Conservation (phyloP, 2,797 vertebrate species). For the Anguilla marmorata region DNA sequence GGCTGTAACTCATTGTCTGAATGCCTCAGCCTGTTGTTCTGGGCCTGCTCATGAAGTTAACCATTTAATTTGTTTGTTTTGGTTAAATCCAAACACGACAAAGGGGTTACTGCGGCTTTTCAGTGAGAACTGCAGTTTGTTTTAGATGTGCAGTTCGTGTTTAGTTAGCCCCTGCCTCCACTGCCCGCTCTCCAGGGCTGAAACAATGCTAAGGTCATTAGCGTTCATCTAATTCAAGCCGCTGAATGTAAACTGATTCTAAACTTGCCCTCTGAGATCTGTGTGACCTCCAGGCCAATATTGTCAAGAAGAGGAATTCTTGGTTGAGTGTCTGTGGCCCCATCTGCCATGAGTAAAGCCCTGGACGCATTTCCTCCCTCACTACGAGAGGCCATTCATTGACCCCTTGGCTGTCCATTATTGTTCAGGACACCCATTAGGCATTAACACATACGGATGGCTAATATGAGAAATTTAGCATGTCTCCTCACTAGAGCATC, state of each 20-base stretch:
- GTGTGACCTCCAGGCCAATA: conserved; percentile 13
- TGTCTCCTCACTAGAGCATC: neutral
- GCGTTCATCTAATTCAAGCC: neutral
- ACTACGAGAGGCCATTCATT: neutral
- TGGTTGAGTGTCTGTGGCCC: conserved; percentile 11
- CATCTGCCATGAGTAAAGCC: neutral
- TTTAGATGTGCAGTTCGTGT: neutral
- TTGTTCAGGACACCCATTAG: neutral
- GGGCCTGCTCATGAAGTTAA: neutral
- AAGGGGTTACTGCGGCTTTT: neutral
- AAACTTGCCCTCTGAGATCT: neutral
- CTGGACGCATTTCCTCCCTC: neutral
- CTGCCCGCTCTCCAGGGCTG: neutral
- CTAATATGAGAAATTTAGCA: neutral
- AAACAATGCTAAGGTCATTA: neutral
- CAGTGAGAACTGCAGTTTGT: neutral
- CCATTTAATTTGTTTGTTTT: neutral
- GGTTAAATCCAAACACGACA: neutral
- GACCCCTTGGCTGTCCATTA: conserved; percentile 4
- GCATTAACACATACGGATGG: neutral
- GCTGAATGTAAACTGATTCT: neutral
- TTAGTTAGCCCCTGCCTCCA: neutral
- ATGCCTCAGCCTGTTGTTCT: neutral
- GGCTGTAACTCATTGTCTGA: neutral
- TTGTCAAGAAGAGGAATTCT: conserved; percentile 6